Base-by-base conservation (phyloP, 2,888 invertebrate genomes). In the Heliconius charithonia region DNA sequence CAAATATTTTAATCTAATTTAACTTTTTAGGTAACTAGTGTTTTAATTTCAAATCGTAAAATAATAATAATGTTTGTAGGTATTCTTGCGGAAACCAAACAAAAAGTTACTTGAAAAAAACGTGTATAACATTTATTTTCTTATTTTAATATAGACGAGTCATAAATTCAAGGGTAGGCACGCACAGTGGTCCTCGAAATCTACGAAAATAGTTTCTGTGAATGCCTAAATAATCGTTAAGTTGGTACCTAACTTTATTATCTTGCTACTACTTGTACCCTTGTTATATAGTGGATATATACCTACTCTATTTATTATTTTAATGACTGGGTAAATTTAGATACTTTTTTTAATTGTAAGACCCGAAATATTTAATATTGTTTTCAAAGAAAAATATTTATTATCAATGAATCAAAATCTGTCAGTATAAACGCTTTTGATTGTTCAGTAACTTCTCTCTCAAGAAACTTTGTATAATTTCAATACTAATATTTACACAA, bases 131-230 rank as follows among this genome's bases (percentile, higher is more conserved):
- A 37, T 67, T n/a, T n/a, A 41, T 69, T 69, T 69, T 41, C 6
- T 41, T 16, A 63, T 37, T 41, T 69, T 41, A 41, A 6, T 69
- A 37, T 25, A 41, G 67, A 63, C 67, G n/a, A 13, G 41, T 69
- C 41, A 16, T 69, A 69, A 69, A 69, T 69, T 69, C 25, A 69
- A 45, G 16, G 41, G 41, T 41, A 69, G 37, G 59, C 59, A 67
- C 32, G 84, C 79, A 79, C 79, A 85, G 84, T 85, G 84, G 87
- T 84, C 90, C 90, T 91, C 91, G 89, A 89, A 90, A 89, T 37
- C 25, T 69, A 37, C 25, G 16, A 69, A 69, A 69, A 69, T 69
- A 69, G 69, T 69, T 41, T 67, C 12, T 37, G 32, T 67, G 67
- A 37, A 67, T 67, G 37, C 41, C 41, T 67, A 37, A 37, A 25